phyloP scores from a whole-genome alignment of 2,113 vertebrate species.

The Peromyscus californicus region DNA sequence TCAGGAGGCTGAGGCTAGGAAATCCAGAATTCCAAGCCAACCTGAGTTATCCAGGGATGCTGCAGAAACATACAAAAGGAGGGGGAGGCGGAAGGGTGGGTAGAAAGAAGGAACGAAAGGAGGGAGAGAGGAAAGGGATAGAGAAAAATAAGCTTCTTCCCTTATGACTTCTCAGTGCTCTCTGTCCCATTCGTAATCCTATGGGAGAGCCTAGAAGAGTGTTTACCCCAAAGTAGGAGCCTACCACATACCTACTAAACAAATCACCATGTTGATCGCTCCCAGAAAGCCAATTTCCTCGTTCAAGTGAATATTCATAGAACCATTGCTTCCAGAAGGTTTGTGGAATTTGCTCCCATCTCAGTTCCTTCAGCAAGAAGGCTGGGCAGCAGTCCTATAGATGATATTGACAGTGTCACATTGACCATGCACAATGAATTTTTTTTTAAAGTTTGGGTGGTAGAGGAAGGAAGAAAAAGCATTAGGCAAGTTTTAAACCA shows the following conservation, averaged over 20 bases:
- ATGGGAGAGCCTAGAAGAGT: background rate
- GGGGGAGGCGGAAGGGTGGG: background rate
- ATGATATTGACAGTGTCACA: background rate
- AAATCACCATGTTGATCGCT: background rate
- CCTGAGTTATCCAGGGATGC: too few relatives aligned
- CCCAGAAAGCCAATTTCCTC: background rate
- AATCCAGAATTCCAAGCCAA: background rate
- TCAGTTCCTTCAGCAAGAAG: background rate
- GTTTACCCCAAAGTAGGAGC: background rate
- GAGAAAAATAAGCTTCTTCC: background rate
- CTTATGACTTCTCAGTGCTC: background rate
- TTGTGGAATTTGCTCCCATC: background rate
- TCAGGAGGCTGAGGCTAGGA: background rate
- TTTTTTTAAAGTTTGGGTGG: constrained; percentile 2
- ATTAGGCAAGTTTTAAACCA: background rate
- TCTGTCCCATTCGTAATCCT: background rate
- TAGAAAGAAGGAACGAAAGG: background rate
- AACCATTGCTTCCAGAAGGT: background rate
- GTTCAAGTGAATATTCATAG: background rate
- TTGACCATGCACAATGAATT: background rate
- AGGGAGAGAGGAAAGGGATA: background rate
- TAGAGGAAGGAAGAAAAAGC: background rate
- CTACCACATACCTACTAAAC: background rate
- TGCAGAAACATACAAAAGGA: background rate
- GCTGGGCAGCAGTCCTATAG: background rate